Conservation (phyloP, 2,888 invertebrate species). For the Petrolisthes cinctipes region DNA sequence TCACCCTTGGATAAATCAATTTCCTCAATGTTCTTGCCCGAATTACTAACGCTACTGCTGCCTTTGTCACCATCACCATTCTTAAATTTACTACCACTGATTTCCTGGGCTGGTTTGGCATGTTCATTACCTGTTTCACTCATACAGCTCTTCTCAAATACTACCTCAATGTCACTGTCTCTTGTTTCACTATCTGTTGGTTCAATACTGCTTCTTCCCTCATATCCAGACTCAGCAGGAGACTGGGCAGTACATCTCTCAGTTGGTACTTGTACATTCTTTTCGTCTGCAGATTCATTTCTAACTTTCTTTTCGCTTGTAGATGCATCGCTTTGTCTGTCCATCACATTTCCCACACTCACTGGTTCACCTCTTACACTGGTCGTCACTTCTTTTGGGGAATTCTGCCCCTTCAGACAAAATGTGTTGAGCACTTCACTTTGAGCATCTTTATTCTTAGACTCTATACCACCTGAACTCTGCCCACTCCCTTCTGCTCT, state of each 20-base stretch:
- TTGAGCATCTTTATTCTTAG: constrained; percentile 18
- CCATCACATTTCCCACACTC: background rate
- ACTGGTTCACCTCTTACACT: background rate
- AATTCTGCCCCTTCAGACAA: background rate
- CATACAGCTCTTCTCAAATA: constrained; percentile 28
- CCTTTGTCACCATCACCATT: background rate
- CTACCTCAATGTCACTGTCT: constrained; percentile 46
- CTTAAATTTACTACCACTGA: background rate
- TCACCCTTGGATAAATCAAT: background rate
- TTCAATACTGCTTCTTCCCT: constrained; percentile 16
- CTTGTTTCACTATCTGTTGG: constrained; percentile 22
- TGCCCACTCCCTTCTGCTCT: background rate
- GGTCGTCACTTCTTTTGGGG: background rate
- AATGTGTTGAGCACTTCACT: constrained; percentile 18
- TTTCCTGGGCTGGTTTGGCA: too few species aligned
- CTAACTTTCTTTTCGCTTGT: background rate
- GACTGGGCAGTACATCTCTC: background rate
- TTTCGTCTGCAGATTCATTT: background rate
- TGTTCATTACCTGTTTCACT: background rate
- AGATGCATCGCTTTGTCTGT: background rate
- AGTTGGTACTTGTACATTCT: too few species aligned
- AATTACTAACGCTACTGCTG: background rate
- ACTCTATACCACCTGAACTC: background rate
- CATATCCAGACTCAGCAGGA: background rate
- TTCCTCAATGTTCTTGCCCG: background rate